These are phyloP conservation scores for Cheilosia scutellata DNA, from an alignment of 2,888 invertebrate genomes.

Conservation along the genomic window DNA sequence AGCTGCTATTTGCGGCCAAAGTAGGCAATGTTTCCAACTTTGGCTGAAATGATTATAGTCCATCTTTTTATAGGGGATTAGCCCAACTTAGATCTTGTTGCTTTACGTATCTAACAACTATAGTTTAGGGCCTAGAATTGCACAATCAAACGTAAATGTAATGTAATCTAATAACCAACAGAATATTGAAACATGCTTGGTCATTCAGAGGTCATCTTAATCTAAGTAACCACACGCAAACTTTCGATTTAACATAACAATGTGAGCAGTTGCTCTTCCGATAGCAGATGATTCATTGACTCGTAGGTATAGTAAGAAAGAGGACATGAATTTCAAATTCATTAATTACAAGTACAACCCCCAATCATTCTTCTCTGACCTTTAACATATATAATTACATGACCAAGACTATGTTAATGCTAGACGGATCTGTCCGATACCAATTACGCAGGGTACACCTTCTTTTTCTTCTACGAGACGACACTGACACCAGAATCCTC, in stretches of 20 bases:
- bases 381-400: conserved; percentile 66
- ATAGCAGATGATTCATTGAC: conserved; percentile 64
- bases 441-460: conserved; percentile 54
- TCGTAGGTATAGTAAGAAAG: not conserved
- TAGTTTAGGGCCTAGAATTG: too few relatives aligned
- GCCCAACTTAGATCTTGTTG: too few relatives aligned
- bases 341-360: conserved; percentile 45
- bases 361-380: conserved; percentile 33
- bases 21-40: too few relatives aligned
- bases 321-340: conserved; percentile 24
- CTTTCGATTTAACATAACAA: not conserved
- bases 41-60: too few relatives aligned
- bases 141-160: too few relatives aligned
- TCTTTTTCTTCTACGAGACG: conserved; percentile 10
- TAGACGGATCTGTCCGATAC: conserved; percentile 25
- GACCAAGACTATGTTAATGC: conserved; percentile 49
- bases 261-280: not conserved
- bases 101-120: too few relatives aligned
- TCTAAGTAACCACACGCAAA: not conserved
- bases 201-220: too few relatives aligned
- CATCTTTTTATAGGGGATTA: too few relatives aligned
- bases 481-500: conserved; percentile 35
- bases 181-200: too few relatives aligned
- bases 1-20: too few relatives aligned
- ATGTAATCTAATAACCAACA: too few relatives aligned